These are phyloP conservation scores for Dynastes tityus DNA, from an alignment of 2,888 invertebrate species.

Conservation along the genomic window DNA sequence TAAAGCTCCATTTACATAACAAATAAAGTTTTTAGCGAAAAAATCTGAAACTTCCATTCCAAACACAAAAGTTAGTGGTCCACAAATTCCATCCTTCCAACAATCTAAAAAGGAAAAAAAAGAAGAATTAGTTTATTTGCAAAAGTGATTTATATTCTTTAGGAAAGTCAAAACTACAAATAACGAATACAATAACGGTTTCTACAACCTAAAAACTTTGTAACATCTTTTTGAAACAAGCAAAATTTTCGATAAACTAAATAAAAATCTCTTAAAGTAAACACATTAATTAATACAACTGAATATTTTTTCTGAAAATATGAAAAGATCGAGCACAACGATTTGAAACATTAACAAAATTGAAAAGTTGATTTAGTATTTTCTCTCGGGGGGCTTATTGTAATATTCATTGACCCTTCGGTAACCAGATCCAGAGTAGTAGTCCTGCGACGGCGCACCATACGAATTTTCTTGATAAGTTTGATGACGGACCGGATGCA, in stretches of 20 bases:
- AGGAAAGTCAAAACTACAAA: background rate
- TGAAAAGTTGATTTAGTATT: constrained; percentile 40
- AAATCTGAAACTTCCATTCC: no score
- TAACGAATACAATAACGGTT: background rate
- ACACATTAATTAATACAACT: background rate
- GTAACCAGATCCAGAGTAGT: constrained; percentile 31
- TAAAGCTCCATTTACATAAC: no score
- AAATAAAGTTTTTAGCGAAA: no score
- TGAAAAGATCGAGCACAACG: no score
- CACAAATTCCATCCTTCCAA: background rate
- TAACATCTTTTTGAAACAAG: no score
- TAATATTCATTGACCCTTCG: constrained; percentile 38
- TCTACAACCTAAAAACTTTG: no score
- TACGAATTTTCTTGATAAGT: constrained; percentile 20
- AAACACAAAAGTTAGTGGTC: background rate
- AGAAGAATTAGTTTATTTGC: constrained; percentile 13
- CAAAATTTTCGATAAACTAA: background rate
- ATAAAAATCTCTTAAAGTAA: background rate
- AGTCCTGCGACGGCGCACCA: constrained; percentile 25
- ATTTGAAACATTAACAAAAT: background rate
- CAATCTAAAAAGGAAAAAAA: constrained; percentile 31
- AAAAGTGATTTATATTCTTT: constrained; percentile 15
- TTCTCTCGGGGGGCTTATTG: constrained; percentile 38
- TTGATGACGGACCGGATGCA: constrained; percentile 33
- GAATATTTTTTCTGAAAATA: no score